Evolutionary conservation across 1,140 invertebrate genomes (phyloP).

Genomic region (Leguminivora glycinivorella): DNA sequence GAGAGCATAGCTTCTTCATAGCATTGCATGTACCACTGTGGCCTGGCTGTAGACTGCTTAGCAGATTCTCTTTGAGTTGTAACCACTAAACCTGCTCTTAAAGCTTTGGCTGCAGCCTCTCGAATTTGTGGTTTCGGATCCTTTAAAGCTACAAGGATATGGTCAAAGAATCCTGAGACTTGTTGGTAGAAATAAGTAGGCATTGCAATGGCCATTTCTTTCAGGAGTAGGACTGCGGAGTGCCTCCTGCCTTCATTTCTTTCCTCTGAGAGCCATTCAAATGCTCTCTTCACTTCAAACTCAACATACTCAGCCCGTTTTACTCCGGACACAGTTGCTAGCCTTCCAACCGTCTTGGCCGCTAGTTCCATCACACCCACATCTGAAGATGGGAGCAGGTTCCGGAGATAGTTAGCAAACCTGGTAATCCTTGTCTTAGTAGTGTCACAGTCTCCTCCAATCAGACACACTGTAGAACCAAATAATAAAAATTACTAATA

Average conservation of each 20-base stretch:
- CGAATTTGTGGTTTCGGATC: slow-evolving; percentile 96
- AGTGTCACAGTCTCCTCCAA: slow-evolving; percentile 95
- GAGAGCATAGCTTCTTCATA: slow-evolving; percentile 92
- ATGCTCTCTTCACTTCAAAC: slow-evolving; percentile 94
- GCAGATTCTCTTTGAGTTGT: slow-evolving; percentile 95
- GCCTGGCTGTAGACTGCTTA: slow-evolving; percentile 92
- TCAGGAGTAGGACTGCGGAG: slow-evolving; percentile 94
- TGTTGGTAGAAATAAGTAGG: slow-evolving; percentile 99
- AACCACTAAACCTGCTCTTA: slow-evolving; percentile 95
- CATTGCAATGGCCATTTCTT: slow-evolving; percentile 96
- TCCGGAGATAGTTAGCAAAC: slow-evolving; percentile 96
- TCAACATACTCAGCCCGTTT: slow-evolving; percentile 97
- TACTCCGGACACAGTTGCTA: slow-evolving; percentile 94
- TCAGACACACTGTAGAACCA: slow-evolving; percentile 88
- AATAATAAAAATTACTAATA: slow-evolving; percentile 28
- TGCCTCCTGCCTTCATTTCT: slow-evolving; percentile 93
- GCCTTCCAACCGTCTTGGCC: slow-evolving; percentile 95
- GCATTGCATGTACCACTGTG: slow-evolving; percentile 94
- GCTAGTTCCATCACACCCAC: slow-evolving; percentile 96
- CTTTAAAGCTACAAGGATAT: slow-evolving; percentile 94
- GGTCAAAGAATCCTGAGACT: slow-evolving; percentile 97
- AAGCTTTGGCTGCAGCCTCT: slow-evolving; percentile 94
- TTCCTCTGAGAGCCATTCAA: slow-evolving; percentile 95
- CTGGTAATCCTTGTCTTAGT: slow-evolving; percentile 93
- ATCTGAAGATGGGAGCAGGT: slow-evolving; percentile 93